A percentile compares a stretch with the other conserved stretches of the same genome.
Evolutionary conservation across 2,888 invertebrate genomes (phyloP).

Genomic region (Invenusta paracnida): DNA sequence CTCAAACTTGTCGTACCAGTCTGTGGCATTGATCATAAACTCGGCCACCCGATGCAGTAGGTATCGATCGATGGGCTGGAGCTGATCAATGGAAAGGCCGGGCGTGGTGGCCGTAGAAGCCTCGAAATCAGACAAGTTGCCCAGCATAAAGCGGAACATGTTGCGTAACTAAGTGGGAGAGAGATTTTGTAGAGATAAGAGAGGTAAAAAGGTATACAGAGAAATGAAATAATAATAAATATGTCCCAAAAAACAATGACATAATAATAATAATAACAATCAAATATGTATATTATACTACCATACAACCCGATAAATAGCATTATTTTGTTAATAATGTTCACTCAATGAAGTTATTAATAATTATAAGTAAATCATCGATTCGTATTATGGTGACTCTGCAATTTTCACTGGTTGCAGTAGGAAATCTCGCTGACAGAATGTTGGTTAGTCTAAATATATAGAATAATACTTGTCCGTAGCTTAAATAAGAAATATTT

Average conservation of each 20-base stretch:
- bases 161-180: conserved; percentile 66
- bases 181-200: background rate
- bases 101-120: conserved; percentile 51
- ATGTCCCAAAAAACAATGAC: background rate
- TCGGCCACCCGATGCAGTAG: conserved; percentile 2
- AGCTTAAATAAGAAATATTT: no score
- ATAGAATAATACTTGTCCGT: no score
- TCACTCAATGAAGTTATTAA: no score
- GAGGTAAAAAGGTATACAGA: background rate
- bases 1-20: conserved; percentile 48
- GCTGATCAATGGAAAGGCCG: background rate
- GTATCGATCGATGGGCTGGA: conserved; percentile 15
- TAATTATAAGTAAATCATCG: no score
- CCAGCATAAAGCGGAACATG: conserved; percentile 76
- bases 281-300: no score
- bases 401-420: no score
- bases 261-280: background rate
- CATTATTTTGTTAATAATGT: no score
- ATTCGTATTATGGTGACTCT: no score
- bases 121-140: conserved; percentile 63
- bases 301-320: no score
- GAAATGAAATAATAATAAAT: conserved; percentile 28
- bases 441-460: no score
- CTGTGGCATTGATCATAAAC: conserved; percentile 48
- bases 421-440: no score